phyloP scores from a whole-genome alignment of 2,113 vertebrate genomes.

The Cinclus cinclus region DNA sequence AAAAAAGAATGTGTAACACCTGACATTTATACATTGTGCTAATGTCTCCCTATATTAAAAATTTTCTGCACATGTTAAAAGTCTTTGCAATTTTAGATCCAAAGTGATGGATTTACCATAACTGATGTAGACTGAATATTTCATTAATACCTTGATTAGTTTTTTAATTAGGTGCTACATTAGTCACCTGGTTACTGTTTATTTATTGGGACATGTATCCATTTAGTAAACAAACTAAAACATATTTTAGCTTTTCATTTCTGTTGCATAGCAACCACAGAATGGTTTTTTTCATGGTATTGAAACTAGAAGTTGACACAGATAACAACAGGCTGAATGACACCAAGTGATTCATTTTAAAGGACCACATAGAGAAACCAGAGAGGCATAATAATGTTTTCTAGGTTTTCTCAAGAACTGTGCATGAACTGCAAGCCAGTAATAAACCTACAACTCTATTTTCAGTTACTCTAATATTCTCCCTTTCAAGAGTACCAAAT shows the following conservation, averaged over 20 bases:
- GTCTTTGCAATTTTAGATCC: neutral
- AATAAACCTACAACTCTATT: slow-evolving; percentile 40
- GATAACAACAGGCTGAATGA: slow-evolving; percentile 27
- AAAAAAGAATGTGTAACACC: neutral
- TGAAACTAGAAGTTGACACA: slow-evolving; percentile 22
- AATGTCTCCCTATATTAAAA: neutral
- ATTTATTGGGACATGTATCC: neutral
- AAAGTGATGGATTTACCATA: neutral
- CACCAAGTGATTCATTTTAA: neutral
- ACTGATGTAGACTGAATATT: neutral
- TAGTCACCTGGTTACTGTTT: slow-evolving; percentile 57
- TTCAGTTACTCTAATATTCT: slow-evolving; percentile 29
- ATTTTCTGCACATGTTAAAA: neutral
- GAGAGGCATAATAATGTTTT: neutral
- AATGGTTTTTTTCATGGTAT: neutral
- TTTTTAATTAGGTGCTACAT: slow-evolving; percentile 28
- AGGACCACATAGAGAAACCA: neutral
- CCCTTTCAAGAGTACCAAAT: slow-evolving; percentile 19
- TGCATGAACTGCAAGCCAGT: neutral
- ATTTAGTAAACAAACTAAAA: slow-evolving; percentile 34
- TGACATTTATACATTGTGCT: neutral
- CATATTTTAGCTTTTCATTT: slow-evolving; percentile 15
- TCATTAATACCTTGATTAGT: slow-evolving; percentile 30
- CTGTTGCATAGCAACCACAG: slow-evolving; percentile 33
- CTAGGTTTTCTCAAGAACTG: neutral